A percentile compares a stretch with the other conserved stretches of the same genome.
These are phyloP conservation scores for Ispidina lecontei DNA, from an alignment of 2,797 vertebrate genomes.

Conservation along the genomic window DNA sequence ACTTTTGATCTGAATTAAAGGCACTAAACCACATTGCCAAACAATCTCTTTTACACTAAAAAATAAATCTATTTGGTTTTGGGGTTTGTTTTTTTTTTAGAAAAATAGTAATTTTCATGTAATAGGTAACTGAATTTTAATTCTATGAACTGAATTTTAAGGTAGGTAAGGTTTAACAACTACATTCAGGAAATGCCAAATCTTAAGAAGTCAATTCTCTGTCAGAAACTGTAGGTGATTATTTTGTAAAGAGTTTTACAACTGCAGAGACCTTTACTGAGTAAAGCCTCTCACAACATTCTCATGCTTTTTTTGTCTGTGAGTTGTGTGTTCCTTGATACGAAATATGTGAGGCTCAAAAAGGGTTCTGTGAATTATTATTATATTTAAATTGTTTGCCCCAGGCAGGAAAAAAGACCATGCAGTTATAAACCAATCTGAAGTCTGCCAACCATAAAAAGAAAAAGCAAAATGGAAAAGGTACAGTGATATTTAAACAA, in stretches of 20 bases:
- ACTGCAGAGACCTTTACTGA: background rate
- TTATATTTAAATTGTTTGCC: conserved; percentile 7
- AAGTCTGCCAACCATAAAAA: background rate
- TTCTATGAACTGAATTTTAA: background rate
- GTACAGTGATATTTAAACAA: background rate
- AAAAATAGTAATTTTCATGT: background rate
- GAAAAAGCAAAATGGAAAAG: background rate
- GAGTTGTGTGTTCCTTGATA: background rate
- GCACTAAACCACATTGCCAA: background rate
- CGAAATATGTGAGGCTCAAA: background rate
- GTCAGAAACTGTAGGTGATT: background rate
- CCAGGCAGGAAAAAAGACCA: conserved; percentile 7
- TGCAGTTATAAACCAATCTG: background rate
- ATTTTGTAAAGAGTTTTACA: background rate
- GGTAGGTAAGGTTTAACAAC: background rate
- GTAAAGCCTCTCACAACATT: background rate
- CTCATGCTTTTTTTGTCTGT: background rate
- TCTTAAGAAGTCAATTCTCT: background rate
- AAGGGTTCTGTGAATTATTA: background rate
- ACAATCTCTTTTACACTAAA: accelerated
- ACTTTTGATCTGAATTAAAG: conserved; percentile 17
- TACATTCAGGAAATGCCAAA: background rate
- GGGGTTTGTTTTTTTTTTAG: background rate
- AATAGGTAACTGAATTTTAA: background rate
- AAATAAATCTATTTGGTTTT: background rate